Evolutionary conservation across 1,140 invertebrate species (phyloP), one percentile per base, ranked within the genome.

Genomic region (Drosophila trapezifrons): DNA sequence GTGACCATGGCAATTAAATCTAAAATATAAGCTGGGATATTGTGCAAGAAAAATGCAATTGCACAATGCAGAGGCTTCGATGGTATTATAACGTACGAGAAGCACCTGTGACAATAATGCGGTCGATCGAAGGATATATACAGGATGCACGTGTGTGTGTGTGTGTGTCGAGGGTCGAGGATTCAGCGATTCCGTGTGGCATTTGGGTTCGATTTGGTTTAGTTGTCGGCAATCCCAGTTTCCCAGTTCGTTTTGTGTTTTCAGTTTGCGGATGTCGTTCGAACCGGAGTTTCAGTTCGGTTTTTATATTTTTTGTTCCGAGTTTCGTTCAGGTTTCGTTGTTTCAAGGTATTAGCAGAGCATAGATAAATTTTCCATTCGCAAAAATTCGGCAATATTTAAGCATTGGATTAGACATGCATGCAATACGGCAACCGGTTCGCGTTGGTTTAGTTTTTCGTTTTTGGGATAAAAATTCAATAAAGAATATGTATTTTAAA

Each of bases 11-110:
- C 81, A 42, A 93, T 85, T 42, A 91, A 92, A 84, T 95, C 95
- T 37, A 94, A 92, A 42, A 95, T 87, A 79, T 94, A 93, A 17
- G 94, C 94, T 13, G 95, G 95, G 57, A 95, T 80, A 92, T 93
- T 93, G 80, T 95, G 95, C 29, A 95, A 84, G 45, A 95, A 92
- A 74, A 94, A 92, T 70, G 86, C 89, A 56, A 80, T 71, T 52
- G 93, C 57, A 65, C 90, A 72, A 85, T 93, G 92, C 56, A 92
- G 62, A 79, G 83, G 80, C 84, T 92, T 92, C 82, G 86, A 92
- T 76, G 87, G 85, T 79, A 92, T 90, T 90, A 92, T 92, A 83
- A 91, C 75, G 80, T 92, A 92, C 71, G 91, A 92, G 80, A 91
- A 92, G 82, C 91, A 92, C 91, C 91, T 92, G 90, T 79, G 90